Conservation (phyloP, 2,113 vertebrate species). For the Zosterops borbonicus region DNA sequence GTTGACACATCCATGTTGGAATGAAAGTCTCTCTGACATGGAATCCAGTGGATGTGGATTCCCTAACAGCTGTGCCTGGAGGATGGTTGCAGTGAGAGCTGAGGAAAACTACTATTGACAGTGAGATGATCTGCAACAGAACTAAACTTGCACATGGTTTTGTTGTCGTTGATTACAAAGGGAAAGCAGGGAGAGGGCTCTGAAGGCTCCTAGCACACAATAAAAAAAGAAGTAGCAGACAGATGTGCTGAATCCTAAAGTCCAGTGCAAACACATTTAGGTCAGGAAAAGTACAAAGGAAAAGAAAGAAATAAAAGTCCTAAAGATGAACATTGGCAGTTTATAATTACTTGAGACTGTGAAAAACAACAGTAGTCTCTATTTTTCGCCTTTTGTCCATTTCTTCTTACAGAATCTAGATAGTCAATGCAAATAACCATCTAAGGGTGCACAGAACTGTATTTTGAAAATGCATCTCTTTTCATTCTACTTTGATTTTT, state of each 20-base stretch:
- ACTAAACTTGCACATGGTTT: conserved; percentile 11
- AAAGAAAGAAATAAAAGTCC: not conserved
- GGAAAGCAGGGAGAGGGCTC: conserved; percentile 13
- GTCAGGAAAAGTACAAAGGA: not conserved
- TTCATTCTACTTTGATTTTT: not conserved
- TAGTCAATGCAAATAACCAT: not conserved
- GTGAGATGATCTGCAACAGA: conserved; percentile 52
- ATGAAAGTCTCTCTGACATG: conserved; percentile 49
- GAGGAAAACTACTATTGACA: conserved; percentile 63
- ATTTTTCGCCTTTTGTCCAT: not conserved
- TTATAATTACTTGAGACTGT: not conserved
- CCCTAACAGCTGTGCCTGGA: not conserved
- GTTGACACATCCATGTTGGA: not conserved
- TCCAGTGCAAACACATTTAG: conserved; percentile 32
- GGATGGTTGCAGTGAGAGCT: conserved; percentile 66
- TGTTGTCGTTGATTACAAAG: conserved; percentile 28
- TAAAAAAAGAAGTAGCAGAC: not conserved
- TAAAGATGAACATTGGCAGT: not conserved
- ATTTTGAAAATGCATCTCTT: not conserved
- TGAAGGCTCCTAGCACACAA: not conserved
- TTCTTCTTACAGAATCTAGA: not conserved
- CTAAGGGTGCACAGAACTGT: not conserved
- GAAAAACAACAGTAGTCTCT: not conserved
- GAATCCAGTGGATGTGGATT: conserved; percentile 64
- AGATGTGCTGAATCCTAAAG: conserved; percentile 55